Conservation (phyloP, 2,797 vertebrate genomes). For the Coranthus polyacanthus region DNA sequence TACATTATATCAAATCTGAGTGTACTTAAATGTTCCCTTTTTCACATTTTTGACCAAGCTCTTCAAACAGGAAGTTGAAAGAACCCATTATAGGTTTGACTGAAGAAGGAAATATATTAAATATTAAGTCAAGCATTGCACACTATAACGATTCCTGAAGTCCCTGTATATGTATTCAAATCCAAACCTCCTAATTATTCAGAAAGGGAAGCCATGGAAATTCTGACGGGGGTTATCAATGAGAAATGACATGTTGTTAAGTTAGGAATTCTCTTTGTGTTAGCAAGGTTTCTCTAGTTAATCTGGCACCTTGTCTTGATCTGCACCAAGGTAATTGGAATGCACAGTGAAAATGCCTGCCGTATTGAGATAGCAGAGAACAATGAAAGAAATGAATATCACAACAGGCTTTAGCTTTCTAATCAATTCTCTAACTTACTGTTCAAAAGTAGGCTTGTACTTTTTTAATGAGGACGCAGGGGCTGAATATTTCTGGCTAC, state of each 20-base stretch:
- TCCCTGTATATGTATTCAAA: conserved; percentile 81
- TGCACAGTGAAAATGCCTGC: conserved; percentile 75
- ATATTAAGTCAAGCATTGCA: conserved; percentile 79
- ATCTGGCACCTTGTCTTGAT: conserved; percentile 85
- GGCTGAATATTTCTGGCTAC: conserved; percentile 61
- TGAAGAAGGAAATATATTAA: conserved; percentile 72
- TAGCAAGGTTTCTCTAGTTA: conserved; percentile 84
- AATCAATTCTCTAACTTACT: conserved; percentile 81
- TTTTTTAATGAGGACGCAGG: conserved; percentile 82
- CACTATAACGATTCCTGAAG: conserved; percentile 76
- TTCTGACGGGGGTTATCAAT: conserved; percentile 81
- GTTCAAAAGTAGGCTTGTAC: conserved; percentile 82
- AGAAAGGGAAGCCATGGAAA: conserved; percentile 70
- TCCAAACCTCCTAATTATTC: conserved; percentile 83
- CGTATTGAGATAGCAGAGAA: conserved; percentile 78
- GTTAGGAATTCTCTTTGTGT: conserved; percentile 89
- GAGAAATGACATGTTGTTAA: conserved; percentile 86
- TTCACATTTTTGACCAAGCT: conserved; percentile 53
- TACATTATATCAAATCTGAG: conserved; percentile 41
- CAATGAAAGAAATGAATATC: conserved; percentile 84
- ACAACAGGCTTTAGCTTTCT: conserved; percentile 79
- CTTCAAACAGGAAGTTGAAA: conserved; percentile 67
- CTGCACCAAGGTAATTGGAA: conserved; percentile 84
- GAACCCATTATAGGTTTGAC: conserved; percentile 65
- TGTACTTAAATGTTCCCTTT: conserved; percentile 53